Base-by-base conservation (phyloP, 2,888 invertebrate genomes). In the Drosophila kambysellisi region DNA sequence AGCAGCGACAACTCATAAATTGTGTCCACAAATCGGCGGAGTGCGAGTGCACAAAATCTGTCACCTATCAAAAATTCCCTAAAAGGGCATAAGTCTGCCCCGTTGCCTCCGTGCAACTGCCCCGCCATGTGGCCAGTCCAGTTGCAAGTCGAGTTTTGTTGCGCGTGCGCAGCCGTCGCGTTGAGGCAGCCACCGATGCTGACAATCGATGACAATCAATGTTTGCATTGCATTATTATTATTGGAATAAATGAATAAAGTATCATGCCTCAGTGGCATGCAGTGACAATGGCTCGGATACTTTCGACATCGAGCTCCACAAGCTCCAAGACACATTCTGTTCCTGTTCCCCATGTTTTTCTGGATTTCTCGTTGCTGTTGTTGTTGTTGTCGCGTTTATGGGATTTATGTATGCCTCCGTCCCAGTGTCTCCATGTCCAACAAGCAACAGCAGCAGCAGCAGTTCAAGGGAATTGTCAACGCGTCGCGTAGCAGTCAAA, bases 231-330 rank as follows among this genome's bases (percentile, higher is more conserved):
- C 91, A 91, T 91, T 91, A 89, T 90, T 91, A 89, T 89, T 91
- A 91, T 91, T 91, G 91, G 91, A 91, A 91, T 91, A 91, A 87
- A 91, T 91, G 91, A 91, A 91, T 91, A 91, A 91, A 91, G 87
- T 90, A 90, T 90, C 84, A 61, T 83, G 68, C 66, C 71, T 74
- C 74, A 69, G 74, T 76, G 79, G 82, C 89, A 91, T 89, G 88
- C 91, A 91, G 91, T 90, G 91, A 91, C 91, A 91, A 91, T 90
- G 90, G 91, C 85, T 88, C 69, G 69, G 64, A 77, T 65, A 68
- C 74, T 69, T 68, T 62, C 60, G 62, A 58, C 62, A 54, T 58
- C 17, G 41, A 58, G 64, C 74, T 76, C 30, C 70, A 53, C 70
- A 53, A 48, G 54, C 53, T 50, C 72, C 41, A 57, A 51, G 56